Evolutionary conservation across 2,888 invertebrate genomes (phyloP).

Genomic region (Cheilosia variabilis): DNA sequence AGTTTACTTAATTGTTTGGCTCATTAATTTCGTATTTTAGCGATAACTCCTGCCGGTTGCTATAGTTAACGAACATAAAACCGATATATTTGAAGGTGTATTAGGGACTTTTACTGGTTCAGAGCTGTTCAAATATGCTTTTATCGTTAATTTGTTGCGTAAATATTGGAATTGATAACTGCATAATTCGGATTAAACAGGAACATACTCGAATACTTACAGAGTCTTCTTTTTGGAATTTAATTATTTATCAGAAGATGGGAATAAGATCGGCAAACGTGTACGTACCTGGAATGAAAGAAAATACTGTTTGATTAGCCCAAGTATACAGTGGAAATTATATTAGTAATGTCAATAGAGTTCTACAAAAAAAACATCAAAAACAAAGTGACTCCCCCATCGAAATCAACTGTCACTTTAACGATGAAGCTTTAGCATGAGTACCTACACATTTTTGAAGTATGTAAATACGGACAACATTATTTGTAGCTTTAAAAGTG

Average conservation of each 20-base stretch:
- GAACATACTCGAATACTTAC: not conserved
- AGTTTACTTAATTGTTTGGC: constrained; percentile 55
- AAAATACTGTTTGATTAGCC: constrained; percentile 15
- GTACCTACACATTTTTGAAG: too few species aligned
- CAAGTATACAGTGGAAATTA: too few species aligned
- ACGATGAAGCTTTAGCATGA: too few species aligned
- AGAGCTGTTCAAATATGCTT: constrained; percentile 25
- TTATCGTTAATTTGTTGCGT: constrained; percentile 21
- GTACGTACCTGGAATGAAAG: constrained; percentile 57
- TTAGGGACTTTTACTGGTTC: not conserved
- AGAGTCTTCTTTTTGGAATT: not conserved
- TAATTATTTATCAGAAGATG: not conserved
- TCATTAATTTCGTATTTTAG: constrained; percentile 55
- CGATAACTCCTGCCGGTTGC: constrained; percentile 36
- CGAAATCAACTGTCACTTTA: too few species aligned
- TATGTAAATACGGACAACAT: too few species aligned
- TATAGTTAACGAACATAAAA: not conserved
- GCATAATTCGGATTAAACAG: constrained; percentile 16
- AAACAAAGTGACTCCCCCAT: too few species aligned
- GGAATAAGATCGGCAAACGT: not conserved
- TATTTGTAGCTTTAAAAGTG: not conserved
- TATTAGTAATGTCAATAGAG: too few species aligned
- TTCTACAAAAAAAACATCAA: too few species aligned
- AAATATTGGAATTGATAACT: constrained; percentile 33
- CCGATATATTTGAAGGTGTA: constrained; percentile 14